A percentile compares a stretch with the other conserved stretches of the same genome.
Evolutionary conservation across 2,797 vertebrate species (phyloP).

Genomic region (Hippocampus kuda): DNA sequence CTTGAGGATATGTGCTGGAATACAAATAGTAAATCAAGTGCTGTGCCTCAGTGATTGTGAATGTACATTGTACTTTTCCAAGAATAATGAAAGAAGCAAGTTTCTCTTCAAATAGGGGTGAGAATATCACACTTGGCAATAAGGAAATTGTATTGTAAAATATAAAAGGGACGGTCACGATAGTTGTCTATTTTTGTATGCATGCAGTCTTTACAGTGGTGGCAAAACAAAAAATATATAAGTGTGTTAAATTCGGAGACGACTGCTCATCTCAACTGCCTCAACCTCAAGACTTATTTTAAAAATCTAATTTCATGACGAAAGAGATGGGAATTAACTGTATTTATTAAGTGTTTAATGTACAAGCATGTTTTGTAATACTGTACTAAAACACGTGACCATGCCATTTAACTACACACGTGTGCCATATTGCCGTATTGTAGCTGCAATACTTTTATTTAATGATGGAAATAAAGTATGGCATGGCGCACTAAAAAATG

Average conservation of each 20-base stretch:
- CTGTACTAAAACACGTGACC: constrained; percentile 52
- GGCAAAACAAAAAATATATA: constrained; percentile 59
- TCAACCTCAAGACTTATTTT: constrained; percentile 3
- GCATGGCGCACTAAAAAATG: constrained; percentile 30
- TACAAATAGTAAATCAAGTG: constrained; percentile 59
- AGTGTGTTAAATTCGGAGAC: constrained; percentile 41
- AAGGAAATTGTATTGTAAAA: constrained; percentile 62
- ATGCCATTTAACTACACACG: constrained; percentile 50
- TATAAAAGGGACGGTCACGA: constrained; percentile 58
- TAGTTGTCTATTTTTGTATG: constrained; percentile 78
- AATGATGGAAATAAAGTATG: constrained; percentile 56
- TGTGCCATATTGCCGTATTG: constrained; percentile 45
- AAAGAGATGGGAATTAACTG: constrained; percentile 36
- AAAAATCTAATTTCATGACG: constrained; percentile 12
- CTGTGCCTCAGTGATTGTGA: constrained; percentile 68
- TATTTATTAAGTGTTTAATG: constrained; percentile 67
- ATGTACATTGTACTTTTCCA: constrained; percentile 58
- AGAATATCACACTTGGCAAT: constrained; percentile 59
- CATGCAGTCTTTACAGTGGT: constrained; percentile 69
- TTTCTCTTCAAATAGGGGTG: constrained; percentile 39
- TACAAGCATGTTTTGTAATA: constrained; percentile 64
- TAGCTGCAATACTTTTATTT: constrained; percentile 50
- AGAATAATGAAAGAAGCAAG: constrained; percentile 26
- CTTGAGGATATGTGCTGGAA: constrained; percentile 45
- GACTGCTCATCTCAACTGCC: constrained; percentile 17